These are phyloP conservation scores for Glyphotaelius pellucidus DNA, from an alignment of 2,888 invertebrate species.

Conservation along the genomic window DNA sequence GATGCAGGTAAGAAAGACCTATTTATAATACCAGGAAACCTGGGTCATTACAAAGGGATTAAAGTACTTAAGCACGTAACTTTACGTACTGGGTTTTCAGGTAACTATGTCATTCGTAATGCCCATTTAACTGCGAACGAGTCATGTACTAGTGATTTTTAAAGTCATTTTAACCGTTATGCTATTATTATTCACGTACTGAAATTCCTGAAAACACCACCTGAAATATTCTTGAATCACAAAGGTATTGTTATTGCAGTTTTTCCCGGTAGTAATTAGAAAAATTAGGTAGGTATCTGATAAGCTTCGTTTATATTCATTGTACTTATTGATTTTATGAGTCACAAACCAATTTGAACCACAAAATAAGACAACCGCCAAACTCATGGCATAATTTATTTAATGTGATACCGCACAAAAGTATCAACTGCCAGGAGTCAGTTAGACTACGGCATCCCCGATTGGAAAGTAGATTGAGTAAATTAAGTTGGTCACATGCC, in stretches of 20 bases:
- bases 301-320: background rate
- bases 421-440: background rate
- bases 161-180: background rate
- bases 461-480: too few species aligned
- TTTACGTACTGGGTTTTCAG: background rate
- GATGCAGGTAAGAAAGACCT: background rate
- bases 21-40: background rate
- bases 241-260: background rate
- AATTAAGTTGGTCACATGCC: too few species aligned
- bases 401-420: background rate
- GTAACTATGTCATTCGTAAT: background rate
- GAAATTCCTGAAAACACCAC: background rate
- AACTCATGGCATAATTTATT: background rate
- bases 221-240: background rate
- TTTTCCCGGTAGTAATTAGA: background rate
- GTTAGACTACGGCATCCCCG: too few species aligned
- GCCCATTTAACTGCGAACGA: background rate
- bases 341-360: background rate
- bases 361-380: background rate
- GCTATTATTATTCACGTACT: background rate
- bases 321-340: background rate
- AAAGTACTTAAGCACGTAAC: background rate
- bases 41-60: background rate
- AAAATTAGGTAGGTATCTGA: background rate
- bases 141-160: background rate